Conservation (phyloP, 2,888 invertebrate species). For the Acanthosepion pharaonis region DNA sequence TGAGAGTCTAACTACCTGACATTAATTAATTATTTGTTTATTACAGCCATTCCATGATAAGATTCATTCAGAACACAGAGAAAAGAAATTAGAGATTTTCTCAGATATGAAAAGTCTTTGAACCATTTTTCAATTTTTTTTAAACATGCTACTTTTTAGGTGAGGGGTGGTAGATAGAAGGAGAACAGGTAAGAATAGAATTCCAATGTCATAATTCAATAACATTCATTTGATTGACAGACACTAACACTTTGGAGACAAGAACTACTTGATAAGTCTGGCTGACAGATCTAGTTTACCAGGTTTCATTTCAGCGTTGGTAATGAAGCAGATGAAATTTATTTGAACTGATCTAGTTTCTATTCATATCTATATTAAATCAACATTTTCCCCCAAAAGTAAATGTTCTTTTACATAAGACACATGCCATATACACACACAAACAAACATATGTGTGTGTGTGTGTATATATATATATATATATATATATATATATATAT, state of each 20-base stretch:
- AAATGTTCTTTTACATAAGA: not conserved
- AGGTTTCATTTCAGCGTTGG: not conserved
- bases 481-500: not conserved
- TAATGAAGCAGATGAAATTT: slow-evolving; percentile 1
- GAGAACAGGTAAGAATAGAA: not conserved
- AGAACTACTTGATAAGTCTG: not conserved
- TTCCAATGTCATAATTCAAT: not conserved
- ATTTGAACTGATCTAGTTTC: not conserved
- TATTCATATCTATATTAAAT: not conserved
- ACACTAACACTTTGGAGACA: not conserved
- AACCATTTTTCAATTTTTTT: not conserved
- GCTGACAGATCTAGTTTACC: not conserved
- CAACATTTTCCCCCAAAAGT: not conserved
- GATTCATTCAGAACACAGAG: too few species aligned
- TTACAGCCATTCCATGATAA: too few species aligned
- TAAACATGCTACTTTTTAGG: not conserved
- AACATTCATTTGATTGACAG: not conserved
- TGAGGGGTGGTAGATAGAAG: not conserved
- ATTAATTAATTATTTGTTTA: too few species aligned
- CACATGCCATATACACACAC: not conserved
- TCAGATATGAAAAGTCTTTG: not conserved
- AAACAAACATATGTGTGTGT: not conserved
- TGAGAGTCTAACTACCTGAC: too few species aligned
- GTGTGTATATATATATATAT: too few species aligned
- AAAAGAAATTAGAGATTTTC: too few species aligned